Base-by-base conservation (phyloP, 2,888 invertebrate genomes). In the Athripsodes cinereus region DNA sequence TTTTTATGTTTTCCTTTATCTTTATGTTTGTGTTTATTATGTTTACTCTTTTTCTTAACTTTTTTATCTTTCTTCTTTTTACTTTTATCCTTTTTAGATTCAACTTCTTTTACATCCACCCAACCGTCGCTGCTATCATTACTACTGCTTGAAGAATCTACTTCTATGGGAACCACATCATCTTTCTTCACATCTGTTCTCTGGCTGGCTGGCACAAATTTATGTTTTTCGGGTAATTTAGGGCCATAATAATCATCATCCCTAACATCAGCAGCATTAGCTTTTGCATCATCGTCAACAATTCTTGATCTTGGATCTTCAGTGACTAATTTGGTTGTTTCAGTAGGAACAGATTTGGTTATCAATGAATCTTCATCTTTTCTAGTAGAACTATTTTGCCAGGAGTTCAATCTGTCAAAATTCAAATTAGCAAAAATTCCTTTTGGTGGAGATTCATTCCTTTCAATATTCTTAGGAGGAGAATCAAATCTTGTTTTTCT, bases 401-500 rank as follows among this genome's bases (percentile, higher is more conserved):
- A 78, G 2, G 79, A 75, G 60, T 79, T 76, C 0, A 84, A 67
- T 68, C 76, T 78, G 62, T 84, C 83, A 18, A 85, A 78, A 69
- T 85, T 79, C 57, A 85, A 72, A 66, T 84, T 83, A 0, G 84
- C 84, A 65, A 88, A 88, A 53, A 88, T 86, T 0, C 88, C 88
- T 62, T 85, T 74, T 0, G 88, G 86, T 0, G 88, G 88, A 0
- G 87, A 87, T 6, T 76, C 78, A 62, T 87, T 88, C 49, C 86
- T 76, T 62, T 83, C 75, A 0, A 78, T 63, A 68, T 86, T 87
- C 21, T 75, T 71, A 1, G 81, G 80, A 0, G 70, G 71, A 0
- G 75, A 70, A 22, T 70, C 63, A 64, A 72, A 71, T 2, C 69
- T 69, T 16, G 72, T 56, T 20, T 16, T 10, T 40, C 34, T 34